Percentiles rank a stretch among this genome's conserved stretches.
phyloP scores from a whole-genome alignment of 2,113 vertebrate species.

The Helogale parvula region DNA sequence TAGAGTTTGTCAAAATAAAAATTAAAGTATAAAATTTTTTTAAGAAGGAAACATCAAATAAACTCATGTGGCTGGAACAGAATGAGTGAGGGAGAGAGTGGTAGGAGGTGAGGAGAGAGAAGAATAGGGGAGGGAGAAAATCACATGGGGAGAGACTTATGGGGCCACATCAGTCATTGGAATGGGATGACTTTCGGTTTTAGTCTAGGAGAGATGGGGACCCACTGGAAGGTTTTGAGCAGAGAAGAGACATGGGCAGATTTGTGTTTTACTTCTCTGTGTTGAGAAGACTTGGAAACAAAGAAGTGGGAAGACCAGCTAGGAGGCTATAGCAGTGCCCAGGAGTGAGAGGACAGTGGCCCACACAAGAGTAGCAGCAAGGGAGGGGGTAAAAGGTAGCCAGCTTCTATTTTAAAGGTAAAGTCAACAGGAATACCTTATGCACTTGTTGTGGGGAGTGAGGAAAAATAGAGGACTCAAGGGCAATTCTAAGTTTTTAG shows the following conservation, averaged over 20 bases:
- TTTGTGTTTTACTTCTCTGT: neutral
- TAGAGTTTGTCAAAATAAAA: neutral
- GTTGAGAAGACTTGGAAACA: neutral
- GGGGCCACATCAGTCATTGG: neutral
- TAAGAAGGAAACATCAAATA: neutral
- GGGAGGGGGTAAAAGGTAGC: neutral
- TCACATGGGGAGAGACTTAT: neutral
- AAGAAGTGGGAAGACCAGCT: neutral
- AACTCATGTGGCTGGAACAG: neutral
- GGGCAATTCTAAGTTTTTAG: neutral
- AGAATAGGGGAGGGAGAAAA: neutral
- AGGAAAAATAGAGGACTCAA: neutral
- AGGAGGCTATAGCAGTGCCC: neutral
- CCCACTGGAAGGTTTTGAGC: neutral
- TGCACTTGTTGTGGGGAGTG: neutral
- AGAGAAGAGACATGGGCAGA: neutral
- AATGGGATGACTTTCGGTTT: neutral
- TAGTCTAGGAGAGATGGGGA: neutral
- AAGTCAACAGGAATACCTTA: neutral
- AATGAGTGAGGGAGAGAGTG: fast-evolving
- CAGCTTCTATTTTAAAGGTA: neutral
- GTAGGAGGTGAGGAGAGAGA: neutral
- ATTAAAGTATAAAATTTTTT: neutral
- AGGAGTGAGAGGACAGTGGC: neutral
- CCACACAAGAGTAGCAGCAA: neutral